Evolutionary conservation across 2,797 vertebrate species (phyloP), one percentile per base, ranked within the genome.

Genomic region (Botia kubotai): DNA sequence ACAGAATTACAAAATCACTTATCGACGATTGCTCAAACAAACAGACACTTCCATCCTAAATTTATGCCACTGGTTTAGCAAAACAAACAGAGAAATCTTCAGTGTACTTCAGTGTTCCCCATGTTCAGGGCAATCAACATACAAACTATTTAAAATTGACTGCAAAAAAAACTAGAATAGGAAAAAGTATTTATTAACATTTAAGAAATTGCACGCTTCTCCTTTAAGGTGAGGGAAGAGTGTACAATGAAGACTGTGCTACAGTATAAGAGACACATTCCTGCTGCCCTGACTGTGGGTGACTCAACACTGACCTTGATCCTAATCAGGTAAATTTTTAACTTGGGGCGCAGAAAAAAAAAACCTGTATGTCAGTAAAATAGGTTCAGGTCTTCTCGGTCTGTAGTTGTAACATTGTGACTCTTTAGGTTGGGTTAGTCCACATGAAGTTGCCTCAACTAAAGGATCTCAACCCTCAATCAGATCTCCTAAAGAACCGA

Each of bases 301-400:
- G 29, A 36, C 14, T 65, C 62, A 17, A 65, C 26, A 33, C 2
- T 63, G 60, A 63, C 60, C 26, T 63, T 63, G 60, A 60, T 46
- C 33, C 53, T 8, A 58, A 72, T 72, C 53, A 60, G 72, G 72
- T 73, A 23, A 46, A 73, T 73, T 10, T 48, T 48, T 26, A 17
- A 74, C 53, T 58, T 48, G 3, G 4, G 16, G 11, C 10, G 5
- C 21, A 58, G 3, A 11, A 19, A 14, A 66, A 26, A n/a, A 58
- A 77, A 63, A 16, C 26, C 14, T 63, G 29, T 0, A 33, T 63
- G 26, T 14, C 12, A 63, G 14, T 17, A 63, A 53, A 33, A 17
- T 29, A 29, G 57, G 19, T 57, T 13, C 14, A 26, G 19, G 19
- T 68, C 75, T 43, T 19, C 29, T 58, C 1, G 1, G 13, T 36